Base-by-base conservation (phyloP, 2,888 invertebrate species). In the Drosophila antonietae region DNA sequence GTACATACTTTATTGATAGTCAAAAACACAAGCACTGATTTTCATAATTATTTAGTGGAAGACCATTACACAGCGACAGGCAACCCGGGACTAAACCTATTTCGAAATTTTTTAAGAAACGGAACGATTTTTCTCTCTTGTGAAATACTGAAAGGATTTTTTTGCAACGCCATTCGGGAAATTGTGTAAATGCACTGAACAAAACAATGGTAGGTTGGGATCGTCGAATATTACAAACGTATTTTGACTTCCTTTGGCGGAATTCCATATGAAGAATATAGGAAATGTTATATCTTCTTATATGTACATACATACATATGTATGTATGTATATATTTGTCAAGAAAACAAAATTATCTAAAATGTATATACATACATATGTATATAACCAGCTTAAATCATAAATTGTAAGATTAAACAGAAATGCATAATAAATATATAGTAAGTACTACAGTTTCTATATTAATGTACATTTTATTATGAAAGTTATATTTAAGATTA, bases 41-140 rank as follows among this genome's bases (percentile, higher is more conserved):
- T 61, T 68, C 61, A 58, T 65, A 57, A 58, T 67, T 68, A 66
- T 71, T 79, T 49, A 65, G 55, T 73, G 68, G 82, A 79, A 88
- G 88, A 84, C 81, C 89, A 83, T 91, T 87, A 90, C 90, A 90
- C 90, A 92, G 91, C 91, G 91, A 92, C 91, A 91, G 91, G 91
- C 92, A 91, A 92, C 90, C 92, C 92, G 92, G 92, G 92, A 92
- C 92, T 92, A 88, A 91, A 91, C 90, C 91, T 90, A 70, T 63
- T 51, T 66, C 70, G 86, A 73, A 79, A 85, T 86, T 85, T 78
- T 78, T 81, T 80, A 82, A 71, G 82, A 74, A 86, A 59, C 71
- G 79, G 73, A 65, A 62, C 62, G 58, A 68, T 55, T 59, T 58
- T 60, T 63, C 49, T 64, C 57, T 64, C 65, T 39, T 53, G 41